Evolutionary conservation across 2,797 vertebrate genomes (phyloP).

Genomic region (Acanthis flammea): DNA sequence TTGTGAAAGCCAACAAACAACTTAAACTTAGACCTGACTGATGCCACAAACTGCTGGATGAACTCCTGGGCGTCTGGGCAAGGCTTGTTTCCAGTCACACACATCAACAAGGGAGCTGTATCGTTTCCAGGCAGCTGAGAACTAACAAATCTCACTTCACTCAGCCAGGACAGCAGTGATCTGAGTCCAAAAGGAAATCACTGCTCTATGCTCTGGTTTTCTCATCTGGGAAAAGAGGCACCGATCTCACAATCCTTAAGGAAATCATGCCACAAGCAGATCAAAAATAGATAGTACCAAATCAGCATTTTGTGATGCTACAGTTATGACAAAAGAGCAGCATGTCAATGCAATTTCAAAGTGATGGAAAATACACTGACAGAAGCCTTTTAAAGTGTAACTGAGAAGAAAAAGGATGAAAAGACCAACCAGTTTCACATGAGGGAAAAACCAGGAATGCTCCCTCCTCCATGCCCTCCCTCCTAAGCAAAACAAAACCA

Average conservation of each 20-base stretch:
- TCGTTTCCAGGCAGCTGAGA: neutral
- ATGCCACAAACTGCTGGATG: neutral
- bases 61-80: neutral
- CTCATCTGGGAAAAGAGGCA: neutral
- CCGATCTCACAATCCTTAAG: neutral
- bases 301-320: neutral
- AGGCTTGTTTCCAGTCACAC: neutral
- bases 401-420: slow-evolving; percentile 6
- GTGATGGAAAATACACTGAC: slow-evolving; percentile 41
- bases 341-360: slow-evolving; percentile 30
- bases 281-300: neutral
- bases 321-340: slow-evolving; percentile 23
- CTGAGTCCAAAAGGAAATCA: neutral
- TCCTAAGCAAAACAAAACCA: slow-evolving; percentile 17
- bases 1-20: neutral
- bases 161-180: neutral
- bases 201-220: neutral
- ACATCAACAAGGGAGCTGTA: neutral
- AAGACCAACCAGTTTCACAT: slow-evolving; percentile 31
- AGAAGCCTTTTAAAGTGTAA: slow-evolving; percentile 46
- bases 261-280: slow-evolving; percentile 31
- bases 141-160: neutral
- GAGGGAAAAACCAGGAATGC: neutral
- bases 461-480: neutral
- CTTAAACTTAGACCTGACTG: rapidly evolving